These are phyloP conservation scores for Todiramphus chloris DNA, from an alignment of 2,113 vertebrate species.

Conservation along the genomic window DNA sequence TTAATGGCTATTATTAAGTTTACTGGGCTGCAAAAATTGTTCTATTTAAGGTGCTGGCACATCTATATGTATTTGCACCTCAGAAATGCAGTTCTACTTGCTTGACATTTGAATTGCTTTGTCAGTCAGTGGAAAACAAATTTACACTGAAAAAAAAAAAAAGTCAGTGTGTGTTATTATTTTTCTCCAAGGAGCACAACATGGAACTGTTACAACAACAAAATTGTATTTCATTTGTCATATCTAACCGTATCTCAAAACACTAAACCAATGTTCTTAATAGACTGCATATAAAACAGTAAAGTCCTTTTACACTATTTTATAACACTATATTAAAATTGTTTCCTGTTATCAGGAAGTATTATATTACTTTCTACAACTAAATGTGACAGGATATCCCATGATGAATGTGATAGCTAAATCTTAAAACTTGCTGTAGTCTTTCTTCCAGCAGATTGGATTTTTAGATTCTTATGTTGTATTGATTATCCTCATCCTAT, in stretches of 20 bases:
- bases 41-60: conserved; percentile 29
- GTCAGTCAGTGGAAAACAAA: conserved; percentile 9
- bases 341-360: not conserved
- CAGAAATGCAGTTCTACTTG: not conserved
- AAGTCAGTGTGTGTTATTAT: not conserved
- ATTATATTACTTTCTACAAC: not conserved
- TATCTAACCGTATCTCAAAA: not conserved
- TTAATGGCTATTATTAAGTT: conserved; percentile 17
- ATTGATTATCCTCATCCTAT: not conserved
- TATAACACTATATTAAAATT: not conserved
- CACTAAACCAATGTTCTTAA: not conserved
- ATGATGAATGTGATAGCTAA: not conserved
- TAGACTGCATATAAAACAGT: not conserved
- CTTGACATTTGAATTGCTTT: conserved; percentile 27
- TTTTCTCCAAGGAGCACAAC: not conserved
- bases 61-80: not conserved
- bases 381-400: not conserved
- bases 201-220: not conserved
- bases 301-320: not conserved
- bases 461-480: not conserved
- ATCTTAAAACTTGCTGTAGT: not conserved
- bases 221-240: not conserved
- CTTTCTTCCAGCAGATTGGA: not conserved
- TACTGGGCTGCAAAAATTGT: conserved; percentile 27
- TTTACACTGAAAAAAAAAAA: not conserved